A percentile compares a stretch with the other conserved stretches of the same genome.
phyloP scores from a whole-genome alignment of 2,113 vertebrate species.

The Solenodon paradoxus region DNA sequence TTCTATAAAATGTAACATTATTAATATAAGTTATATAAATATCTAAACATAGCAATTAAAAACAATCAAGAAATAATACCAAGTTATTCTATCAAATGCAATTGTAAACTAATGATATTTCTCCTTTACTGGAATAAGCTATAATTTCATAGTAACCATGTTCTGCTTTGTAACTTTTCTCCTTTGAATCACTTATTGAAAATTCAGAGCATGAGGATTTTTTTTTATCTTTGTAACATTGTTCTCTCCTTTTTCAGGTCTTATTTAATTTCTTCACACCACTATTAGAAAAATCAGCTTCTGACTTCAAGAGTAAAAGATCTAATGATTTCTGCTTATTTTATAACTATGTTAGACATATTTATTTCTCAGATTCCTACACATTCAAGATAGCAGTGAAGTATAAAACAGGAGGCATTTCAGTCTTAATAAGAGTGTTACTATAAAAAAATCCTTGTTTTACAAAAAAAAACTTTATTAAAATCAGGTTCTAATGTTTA shows the following conservation, averaged over 20 bases:
- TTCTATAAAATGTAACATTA: not conserved
- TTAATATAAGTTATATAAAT: not conserved
- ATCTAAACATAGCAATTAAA: not conserved
- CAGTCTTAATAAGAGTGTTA: not conserved
- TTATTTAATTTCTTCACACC: slow-evolving; percentile 50
- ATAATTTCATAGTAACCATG: not conserved
- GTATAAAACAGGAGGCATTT: not conserved
- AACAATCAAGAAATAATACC: not conserved
- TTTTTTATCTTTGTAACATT: not conserved
- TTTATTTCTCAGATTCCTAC: not conserved
- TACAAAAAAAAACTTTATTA: not conserved
- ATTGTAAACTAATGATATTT: not conserved
- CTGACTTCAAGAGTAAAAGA: not conserved
- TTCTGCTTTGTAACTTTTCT: not conserved
- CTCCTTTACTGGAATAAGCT: not conserved
- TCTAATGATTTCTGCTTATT: not conserved
- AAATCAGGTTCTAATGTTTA: not conserved
- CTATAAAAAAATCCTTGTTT: not conserved
- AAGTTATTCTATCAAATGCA: not conserved
- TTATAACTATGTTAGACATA: not conserved
- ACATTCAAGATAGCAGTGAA: not conserved
- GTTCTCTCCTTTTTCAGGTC: not conserved
- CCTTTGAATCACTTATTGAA: not conserved
- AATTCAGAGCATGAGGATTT: not conserved
- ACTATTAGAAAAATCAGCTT: slow-evolving; percentile 8